Evolutionary conservation across 2,888 invertebrate genomes (phyloP), one percentile per base, ranked within the genome.

Genomic region (Eupithecia inturbata): DNA sequence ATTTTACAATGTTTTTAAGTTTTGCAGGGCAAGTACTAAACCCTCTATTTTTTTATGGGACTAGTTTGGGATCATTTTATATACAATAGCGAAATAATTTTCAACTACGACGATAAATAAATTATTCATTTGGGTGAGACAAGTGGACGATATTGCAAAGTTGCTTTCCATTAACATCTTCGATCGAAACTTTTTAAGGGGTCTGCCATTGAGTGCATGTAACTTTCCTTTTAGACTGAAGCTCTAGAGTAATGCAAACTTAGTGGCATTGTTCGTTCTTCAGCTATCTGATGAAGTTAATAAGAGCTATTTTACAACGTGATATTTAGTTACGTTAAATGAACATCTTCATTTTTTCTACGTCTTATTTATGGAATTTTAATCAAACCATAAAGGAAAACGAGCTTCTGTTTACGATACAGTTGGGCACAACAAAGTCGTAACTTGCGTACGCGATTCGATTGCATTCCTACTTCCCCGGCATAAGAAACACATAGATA

Each of bases 131-230:
- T 88, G 84, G 78, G 79, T 78, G 80, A 81, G 82, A 88, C 85
- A 87, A 90, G 84, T 87, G 82, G 82, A 82, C 87, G 85, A 88
- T 89, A 88, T 91, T 90, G 85, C 85, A 76, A 89, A 92, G 90
- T 90, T 90, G 80, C 82, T 83, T 83, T 87, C 78, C 84, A 87
- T 88, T 85, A 87, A 85, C 82, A 81, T 85, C 86, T 85, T 84
- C 79, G 78, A 80, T 75, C 68, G 76, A 81, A 88, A 90, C 85
- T 89, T 91, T 90, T 87, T 87, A 87, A 88, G 86, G 84, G 84
- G 83, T 83, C 82, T 84, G 81, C 84, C 84, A 88, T 89, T 87
- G 86, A 88, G 87, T 87, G 87, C 87, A 88, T 88, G 87, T 87
- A 90, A 91, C 90, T 91, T 92, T 88, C 81, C 89, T 89, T 88